Conservation (phyloP, 2,797 vertebrate species). For the Cossypha heuglini region DNA sequence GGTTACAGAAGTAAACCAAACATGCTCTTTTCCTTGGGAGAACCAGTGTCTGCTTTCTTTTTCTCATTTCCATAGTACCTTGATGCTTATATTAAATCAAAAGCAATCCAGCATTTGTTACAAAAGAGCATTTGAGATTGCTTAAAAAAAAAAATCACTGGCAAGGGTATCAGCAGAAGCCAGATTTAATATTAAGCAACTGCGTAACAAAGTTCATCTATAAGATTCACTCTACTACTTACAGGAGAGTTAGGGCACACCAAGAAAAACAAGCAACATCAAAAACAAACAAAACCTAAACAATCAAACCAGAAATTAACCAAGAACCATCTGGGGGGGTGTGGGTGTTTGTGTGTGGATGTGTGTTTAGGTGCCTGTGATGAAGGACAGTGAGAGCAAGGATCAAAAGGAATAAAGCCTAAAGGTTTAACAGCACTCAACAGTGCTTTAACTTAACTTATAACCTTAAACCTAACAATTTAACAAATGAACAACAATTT, state of each 20-base stretch:
- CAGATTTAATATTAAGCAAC: neutral
- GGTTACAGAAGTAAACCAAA: neutral
- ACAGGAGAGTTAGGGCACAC: neutral
- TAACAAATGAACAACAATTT: neutral
- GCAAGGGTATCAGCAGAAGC: neutral
- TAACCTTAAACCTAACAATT: neutral
- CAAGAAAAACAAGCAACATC: neutral
- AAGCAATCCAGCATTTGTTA: neutral
- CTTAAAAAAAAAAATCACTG: rapidly evolving
- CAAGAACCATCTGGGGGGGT: neutral
- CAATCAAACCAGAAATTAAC: neutral
- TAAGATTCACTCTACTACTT: neutral
- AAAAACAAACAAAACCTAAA: neutral
- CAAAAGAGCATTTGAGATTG: rapidly evolving
- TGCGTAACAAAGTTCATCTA: neutral
- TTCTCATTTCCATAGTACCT: neutral
- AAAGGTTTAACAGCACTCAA: neutral
- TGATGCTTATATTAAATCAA: neutral
- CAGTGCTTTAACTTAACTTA: neutral
- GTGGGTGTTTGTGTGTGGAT: too few species aligned
- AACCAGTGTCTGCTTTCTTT: neutral
- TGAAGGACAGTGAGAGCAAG: neutral
- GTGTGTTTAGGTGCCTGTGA: neutral
- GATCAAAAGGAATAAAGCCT: neutral
- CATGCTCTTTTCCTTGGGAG: neutral